Conservation (phyloP, 2,797 vertebrate genomes). For the Pseudomugil gertrudae region DNA sequence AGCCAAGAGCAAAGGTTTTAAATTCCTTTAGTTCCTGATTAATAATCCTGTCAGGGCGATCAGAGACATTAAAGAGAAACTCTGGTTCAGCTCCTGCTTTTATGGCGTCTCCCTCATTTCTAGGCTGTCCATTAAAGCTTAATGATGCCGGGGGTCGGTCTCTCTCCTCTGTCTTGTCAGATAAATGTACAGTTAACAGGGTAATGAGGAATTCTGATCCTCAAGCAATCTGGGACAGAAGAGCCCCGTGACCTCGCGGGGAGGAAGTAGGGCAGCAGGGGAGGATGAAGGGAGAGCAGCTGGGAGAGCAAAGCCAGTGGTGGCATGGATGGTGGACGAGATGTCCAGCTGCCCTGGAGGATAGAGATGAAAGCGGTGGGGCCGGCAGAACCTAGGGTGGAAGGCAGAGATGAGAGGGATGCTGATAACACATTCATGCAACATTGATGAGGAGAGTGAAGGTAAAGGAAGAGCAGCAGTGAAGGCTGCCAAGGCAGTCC, state of each 20-base stretch:
- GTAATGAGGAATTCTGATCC: constrained; percentile 94
- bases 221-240: constrained; percentile 75
- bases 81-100: constrained; percentile 82
- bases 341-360: constrained; percentile 59
- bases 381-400: constrained; percentile 65
- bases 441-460: constrained; percentile 68
- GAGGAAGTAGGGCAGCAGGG: constrained; percentile 57
- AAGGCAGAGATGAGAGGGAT: constrained; percentile 73
- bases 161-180: constrained; percentile 93
- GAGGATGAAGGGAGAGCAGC: constrained; percentile 26
- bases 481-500: constrained; percentile 38
- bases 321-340: constrained; percentile 47
- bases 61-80: constrained; percentile 92
- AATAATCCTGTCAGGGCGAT: constrained; percentile 95
- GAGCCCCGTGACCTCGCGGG: constrained; percentile 77
- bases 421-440: constrained; percentile 71
- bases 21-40: constrained; percentile 93
- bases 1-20: constrained; percentile 88
- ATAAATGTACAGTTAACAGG: constrained; percentile 97
- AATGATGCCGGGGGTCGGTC: constrained; percentile 89
- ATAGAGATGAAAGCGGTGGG: constrained; percentile 69
- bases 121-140: constrained; percentile 96
- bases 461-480: constrained; percentile 51
- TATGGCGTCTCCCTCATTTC: constrained; percentile 85
- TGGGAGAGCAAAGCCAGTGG: constrained; percentile 28